Evolutionary conservation across 1,140 invertebrate species (phyloP), one percentile per base, ranked within the genome.

Genomic region (Drosophila lacertosa): DNA sequence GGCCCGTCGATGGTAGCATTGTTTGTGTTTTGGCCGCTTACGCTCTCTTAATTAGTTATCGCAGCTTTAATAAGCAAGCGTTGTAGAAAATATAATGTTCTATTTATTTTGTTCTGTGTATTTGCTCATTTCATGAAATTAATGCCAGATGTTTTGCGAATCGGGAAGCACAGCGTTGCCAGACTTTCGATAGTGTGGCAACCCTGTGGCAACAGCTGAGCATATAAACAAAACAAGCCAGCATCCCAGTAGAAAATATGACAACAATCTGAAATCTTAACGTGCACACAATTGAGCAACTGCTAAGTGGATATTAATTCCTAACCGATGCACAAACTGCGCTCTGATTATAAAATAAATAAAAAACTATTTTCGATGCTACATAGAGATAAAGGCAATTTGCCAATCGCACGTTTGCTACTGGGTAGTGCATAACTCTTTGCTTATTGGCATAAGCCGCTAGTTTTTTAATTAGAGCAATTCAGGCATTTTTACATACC

Each of bases 1-100:
- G 96, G 67, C 96, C 96, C 74, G 95, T 96, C 47, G 96, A 96
- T 26, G 96, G 95, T 90, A 98, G 93, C 97, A 98, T 98, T 62
- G 6, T 2, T 29, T 9, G 6, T 7, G 26, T 75, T 69, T 20
- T 15, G 1, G 40, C 35, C 9, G 16, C 11, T 57, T 37, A 2
- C 16, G 32, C 3, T n/a, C 16, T 47, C 22, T 29, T 16, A 44
- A 22, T 29, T 42, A 29, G 40, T 42, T 37, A 40, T 26, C 42
- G 74, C 32, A 26, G 51, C 68, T 72, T 22, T 20, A 35, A 24
- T 18, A 39, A 59, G 29, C 57, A 50, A 70, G 57, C 45, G 48
- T 70, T 53, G 7, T 62, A 45, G 9, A 50, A 65, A 62, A 68
- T 29, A 58, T 59, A 59, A 44, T 63, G 53, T 53, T 59, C 48